A percentile compares a stretch with the other conserved stretches of the same genome.
These are phyloP conservation scores for Spisula solida DNA, from an alignment of 2,888 invertebrate species.

Conservation along the genomic window DNA sequence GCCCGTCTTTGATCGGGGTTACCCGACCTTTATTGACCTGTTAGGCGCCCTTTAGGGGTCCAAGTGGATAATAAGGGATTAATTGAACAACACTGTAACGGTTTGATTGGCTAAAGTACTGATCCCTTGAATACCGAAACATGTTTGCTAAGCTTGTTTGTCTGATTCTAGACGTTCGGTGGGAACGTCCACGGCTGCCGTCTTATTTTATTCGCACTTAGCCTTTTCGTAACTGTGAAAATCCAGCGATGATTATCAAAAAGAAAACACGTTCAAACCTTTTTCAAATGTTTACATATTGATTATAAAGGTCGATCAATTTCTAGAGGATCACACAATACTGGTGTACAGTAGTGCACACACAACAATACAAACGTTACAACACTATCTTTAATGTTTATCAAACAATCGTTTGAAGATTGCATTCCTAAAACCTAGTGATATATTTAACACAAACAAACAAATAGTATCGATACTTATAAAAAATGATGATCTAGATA, in stretches of 20 bases:
- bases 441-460: too few relatives aligned
- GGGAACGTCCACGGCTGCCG: background rate
- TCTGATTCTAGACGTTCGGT: background rate
- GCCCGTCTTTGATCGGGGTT: conserved; percentile 39
- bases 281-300: conserved; percentile 14
- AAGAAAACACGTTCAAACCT: conserved; percentile 5
- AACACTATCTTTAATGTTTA: conserved; percentile 5
- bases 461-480: too few relatives aligned
- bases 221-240: background rate
- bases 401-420: background rate
- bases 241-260: background rate
- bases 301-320: background rate
- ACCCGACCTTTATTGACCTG: conserved; percentile 32
- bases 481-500: too few relatives aligned
- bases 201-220: background rate
- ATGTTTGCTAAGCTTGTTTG: background rate
- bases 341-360: background rate
- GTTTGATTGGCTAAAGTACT: background rate
- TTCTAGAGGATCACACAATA: background rate
- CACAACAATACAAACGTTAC: background rate
- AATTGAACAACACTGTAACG: conserved; percentile 27
- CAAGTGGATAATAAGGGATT: conserved; percentile 46
- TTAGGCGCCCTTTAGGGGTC: conserved; percentile 38
- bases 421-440: background rate
- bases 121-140: background rate